Conservation (phyloP, 2,113 vertebrate genomes). For the Oplegnathus fasciatus region DNA sequence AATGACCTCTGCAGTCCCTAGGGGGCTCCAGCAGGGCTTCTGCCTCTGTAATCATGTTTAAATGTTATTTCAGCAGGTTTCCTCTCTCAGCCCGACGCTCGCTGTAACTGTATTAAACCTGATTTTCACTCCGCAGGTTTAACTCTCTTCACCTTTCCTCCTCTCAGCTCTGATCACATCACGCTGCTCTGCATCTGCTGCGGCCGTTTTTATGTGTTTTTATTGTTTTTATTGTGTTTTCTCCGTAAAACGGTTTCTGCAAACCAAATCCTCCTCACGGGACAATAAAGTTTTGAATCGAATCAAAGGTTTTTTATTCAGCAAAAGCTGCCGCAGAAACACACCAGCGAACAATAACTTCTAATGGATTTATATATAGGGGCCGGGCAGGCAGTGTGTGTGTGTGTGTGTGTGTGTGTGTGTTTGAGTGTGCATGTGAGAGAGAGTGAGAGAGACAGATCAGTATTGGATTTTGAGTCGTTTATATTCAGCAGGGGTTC, state of each 20-base stretch:
- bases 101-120: background rate
- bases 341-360: constrained; percentile 60
- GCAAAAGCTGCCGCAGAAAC: constrained; percentile 28
- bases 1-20: constrained; percentile 15
- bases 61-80: constrained; percentile 33
- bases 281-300: constrained; percentile 58
- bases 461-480: constrained; percentile 73
- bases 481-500: constrained; percentile 74
- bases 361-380: constrained; percentile 52
- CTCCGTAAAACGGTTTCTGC: constrained; percentile 52
- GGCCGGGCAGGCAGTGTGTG: background rate
- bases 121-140: constrained; percentile 15
- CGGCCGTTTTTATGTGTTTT: constrained; percentile 26
- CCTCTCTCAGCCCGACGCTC: background rate
- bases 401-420: constrained; percentile 42
- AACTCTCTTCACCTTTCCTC: background rate
- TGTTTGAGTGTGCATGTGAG: constrained; percentile 34
- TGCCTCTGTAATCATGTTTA: constrained; percentile 13
- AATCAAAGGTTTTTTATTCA: constrained; percentile 54
- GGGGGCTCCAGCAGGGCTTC: constrained; percentile 17
- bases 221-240: constrained; percentile 65
- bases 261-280: constrained; percentile 55
- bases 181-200: constrained; percentile 57
- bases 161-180: constrained; percentile 27
- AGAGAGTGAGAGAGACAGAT: constrained; percentile 45